Percentiles rank a stretch among this genome's conserved stretches.
Evolutionary conservation across 2,888 invertebrate genomes (phyloP).

Genomic region (Pollenia labialis): DNA sequence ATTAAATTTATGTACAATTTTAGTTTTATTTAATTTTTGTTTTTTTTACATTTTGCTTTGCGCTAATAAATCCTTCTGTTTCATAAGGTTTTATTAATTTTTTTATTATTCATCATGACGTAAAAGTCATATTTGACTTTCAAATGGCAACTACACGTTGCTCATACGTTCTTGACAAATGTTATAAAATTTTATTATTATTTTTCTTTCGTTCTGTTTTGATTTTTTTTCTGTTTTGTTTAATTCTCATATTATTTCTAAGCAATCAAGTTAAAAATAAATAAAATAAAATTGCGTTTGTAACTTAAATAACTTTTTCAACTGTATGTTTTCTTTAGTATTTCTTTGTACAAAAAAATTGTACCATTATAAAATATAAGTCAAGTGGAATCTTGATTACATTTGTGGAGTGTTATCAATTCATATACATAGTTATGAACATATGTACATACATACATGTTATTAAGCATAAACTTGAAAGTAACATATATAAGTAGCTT

Average conservation of each 20-base stretch:
- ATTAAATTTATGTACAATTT: too few relatives aligned
- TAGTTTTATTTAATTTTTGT: too few relatives aligned
- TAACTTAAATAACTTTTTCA: neutral
- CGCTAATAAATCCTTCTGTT: too few relatives aligned
- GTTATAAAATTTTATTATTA: neutral
- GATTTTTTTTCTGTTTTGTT: neutral
- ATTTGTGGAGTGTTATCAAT: neutral
- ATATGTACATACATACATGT: neutral
- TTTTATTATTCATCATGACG: neutral
- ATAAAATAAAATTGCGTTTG: neutral
- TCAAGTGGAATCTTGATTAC: neutral
- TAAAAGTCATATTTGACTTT: neutral
- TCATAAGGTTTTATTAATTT: too few relatives aligned
- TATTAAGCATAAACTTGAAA: neutral
- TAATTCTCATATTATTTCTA: neutral
- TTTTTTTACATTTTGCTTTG: too few relatives aligned
- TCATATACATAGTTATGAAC: too few relatives aligned
- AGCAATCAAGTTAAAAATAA: neutral
- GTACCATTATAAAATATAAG: neutral
- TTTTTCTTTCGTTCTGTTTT: neutral
- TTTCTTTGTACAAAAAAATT: neutral
- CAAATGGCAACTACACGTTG: neutral
- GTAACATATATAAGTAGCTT: neutral
- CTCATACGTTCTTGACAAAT: slow-evolving; percentile 4
- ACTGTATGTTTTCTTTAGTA: neutral